phyloP scores from a whole-genome alignment of 2,113 vertebrate species.

The Peromyscus californicus region DNA sequence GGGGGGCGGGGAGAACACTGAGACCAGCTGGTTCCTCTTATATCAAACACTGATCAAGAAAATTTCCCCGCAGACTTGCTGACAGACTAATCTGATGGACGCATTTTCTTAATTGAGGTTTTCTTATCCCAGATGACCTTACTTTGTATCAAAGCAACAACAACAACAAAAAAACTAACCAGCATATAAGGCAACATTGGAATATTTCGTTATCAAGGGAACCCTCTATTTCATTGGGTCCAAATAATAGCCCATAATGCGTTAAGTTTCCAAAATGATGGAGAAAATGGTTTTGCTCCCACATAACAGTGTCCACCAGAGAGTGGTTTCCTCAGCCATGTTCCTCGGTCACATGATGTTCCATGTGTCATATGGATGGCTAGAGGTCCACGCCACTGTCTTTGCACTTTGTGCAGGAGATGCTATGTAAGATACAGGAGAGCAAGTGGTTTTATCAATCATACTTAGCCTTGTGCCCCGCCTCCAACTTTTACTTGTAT shows the following conservation, averaged over 20 bases:
- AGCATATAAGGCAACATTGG: background rate
- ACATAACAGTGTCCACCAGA: background rate
- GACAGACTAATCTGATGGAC: background rate
- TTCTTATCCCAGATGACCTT: background rate
- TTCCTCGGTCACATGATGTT: background rate
- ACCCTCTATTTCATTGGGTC: background rate
- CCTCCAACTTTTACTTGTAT: background rate
- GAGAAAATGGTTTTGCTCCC: background rate
- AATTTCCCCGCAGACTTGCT: background rate
- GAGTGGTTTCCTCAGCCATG: background rate
- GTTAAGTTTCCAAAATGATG: background rate
- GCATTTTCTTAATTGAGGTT: background rate
- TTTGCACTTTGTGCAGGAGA: background rate
- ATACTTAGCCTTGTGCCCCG: background rate
- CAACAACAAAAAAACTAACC: background rate
- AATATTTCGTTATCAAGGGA: background rate
- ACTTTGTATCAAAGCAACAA: background rate
- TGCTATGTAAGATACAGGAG: background rate
- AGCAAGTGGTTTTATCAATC: too few relatives aligned
- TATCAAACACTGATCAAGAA: background rate
- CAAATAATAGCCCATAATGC: background rate
- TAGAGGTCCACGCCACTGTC: background rate
- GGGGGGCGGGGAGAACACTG: background rate
- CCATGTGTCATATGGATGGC: background rate
- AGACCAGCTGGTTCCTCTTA: background rate